Conservation (phyloP, 2,113 vertebrate species). For the Oostethus manadensis region DNA sequence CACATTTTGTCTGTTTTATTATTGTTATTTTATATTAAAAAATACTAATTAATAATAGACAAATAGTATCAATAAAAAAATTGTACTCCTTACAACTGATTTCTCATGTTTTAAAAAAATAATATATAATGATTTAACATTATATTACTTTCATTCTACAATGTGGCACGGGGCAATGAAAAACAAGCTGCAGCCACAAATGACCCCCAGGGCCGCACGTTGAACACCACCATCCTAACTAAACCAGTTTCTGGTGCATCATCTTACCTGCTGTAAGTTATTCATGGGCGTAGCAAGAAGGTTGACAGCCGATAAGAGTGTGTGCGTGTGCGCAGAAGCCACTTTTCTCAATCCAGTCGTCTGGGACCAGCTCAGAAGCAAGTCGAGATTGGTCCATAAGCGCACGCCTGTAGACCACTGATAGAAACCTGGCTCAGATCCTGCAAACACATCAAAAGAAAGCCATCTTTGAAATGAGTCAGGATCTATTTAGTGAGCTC, state of each 20-base stretch:
- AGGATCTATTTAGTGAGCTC: background rate
- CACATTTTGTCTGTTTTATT: too few species aligned
- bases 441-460: slow-evolving; percentile 41
- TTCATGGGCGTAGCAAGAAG: slow-evolving; percentile 72
- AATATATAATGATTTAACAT: too few species aligned
- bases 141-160: too few species aligned
- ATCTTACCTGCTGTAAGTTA: slow-evolving; percentile 68
- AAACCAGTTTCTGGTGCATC: background rate
- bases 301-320: slow-evolving; percentile 70
- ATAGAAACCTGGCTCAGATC: slow-evolving; percentile 72
- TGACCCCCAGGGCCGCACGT: too few species aligned
- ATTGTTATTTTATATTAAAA: too few species aligned
- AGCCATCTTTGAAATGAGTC: background rate
- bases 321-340: slow-evolving; percentile 63
- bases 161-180: too few species aligned
- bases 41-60: too few species aligned
- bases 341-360: slow-evolving; percentile 63
- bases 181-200: too few species aligned
- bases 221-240: too few species aligned
- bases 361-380: slow-evolving; percentile 75
- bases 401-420: slow-evolving; percentile 73
- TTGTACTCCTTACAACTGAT: too few species aligned
- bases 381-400: slow-evolving; percentile 70
- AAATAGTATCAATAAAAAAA: too few species aligned
- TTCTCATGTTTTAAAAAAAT: too few species aligned